These are phyloP conservation scores for Dynastes hyllus DNA, from an alignment of 2,888 invertebrate genomes.

Conservation along the genomic window DNA sequence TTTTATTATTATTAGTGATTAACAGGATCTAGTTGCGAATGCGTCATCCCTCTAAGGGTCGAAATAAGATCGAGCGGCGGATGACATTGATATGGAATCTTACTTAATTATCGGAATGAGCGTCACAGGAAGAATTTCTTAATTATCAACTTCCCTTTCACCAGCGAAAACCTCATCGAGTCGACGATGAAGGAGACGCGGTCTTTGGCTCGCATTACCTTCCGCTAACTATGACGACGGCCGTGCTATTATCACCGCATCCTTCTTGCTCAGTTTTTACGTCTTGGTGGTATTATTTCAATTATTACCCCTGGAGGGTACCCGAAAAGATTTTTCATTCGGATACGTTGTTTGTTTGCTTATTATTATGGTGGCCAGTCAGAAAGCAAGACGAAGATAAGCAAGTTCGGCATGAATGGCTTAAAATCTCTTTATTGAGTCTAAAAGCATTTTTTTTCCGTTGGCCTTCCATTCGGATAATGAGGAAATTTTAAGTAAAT, in stretches of 20 bases:
- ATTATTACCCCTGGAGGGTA: slow-evolving; percentile 9
- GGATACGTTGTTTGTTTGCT: slow-evolving; percentile 17
- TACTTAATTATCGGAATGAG: slow-evolving; percentile 21
- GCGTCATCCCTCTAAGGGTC: too few relatives aligned
- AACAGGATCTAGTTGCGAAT: too few relatives aligned
- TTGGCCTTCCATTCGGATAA: not conserved
- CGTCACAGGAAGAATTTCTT: slow-evolving; percentile 25
- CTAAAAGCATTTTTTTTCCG: not conserved
- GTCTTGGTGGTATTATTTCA: slow-evolving; percentile 34
- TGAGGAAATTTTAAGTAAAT: not conserved
- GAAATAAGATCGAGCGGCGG: not conserved
- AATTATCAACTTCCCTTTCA: slow-evolving; percentile 21
- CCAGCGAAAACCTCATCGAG: not conserved
- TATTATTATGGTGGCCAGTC: slow-evolving; percentile 2
- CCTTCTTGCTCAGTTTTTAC: slow-evolving; percentile 25
- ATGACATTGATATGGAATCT: slow-evolving; percentile 14
- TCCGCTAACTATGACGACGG: slow-evolving; percentile 2
- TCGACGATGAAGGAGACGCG: not conserved
- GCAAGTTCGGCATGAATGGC: not conserved
- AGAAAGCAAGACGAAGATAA: slow-evolving; percentile 3
- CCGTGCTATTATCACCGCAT: not conserved
- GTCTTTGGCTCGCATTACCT: slow-evolving; percentile 9
- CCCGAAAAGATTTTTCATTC: slow-evolving; percentile 26
- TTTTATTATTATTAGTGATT: too few relatives aligned
- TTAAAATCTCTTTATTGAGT: not conserved